Evolutionary conservation across 2,888 invertebrate genomes (phyloP), one percentile per base, ranked within the genome.

Genomic region (Linyphia triangularis): DNA sequence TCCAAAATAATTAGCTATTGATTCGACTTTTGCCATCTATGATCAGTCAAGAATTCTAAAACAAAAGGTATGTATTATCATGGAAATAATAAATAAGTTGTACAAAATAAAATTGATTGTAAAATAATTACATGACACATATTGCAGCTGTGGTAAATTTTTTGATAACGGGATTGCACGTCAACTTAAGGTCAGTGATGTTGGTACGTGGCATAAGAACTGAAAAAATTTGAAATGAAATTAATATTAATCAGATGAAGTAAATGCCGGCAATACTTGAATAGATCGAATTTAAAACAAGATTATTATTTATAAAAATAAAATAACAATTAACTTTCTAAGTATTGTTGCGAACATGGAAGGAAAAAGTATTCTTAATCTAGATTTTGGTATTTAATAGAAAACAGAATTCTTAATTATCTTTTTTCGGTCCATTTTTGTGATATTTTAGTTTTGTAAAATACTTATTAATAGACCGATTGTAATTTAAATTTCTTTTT

Each of bases 101-200:
- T 13, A 0, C 10, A 63, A 5, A 22, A 63, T 16, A 24, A 63
- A 24, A 63, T 13, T n/a, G n/a, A n/a, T n/a, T n/a, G n/a, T n/a
- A n/a, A n/a, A 51, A 13, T 37, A 69, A 19, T 69, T 69, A 69
- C 69, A 69, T 69, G 2, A 69, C 16, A 69, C 37, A 5, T 13
- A 69, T 69, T 5, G 69, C 69, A 4, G 24, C 69, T 22, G 69
- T 10, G 10, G 69, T 69, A 4, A 69, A 37, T 37, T 69, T 40
- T 24, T 37, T 30, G 13, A 22, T 4, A 10, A 13, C 13, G 10
- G 13, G 22, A 4, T 69, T 22, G 37, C 69, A 69, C n/a, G 40
- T 69, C 69, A 69, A 13, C 24, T 33, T 40, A 19, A 40, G 9
- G 40, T 37, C 37, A 22, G 37, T 69, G 10, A 69, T 24, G 9